Conservation (phyloP, 2,797 vertebrate species). For the Hozukius guyotensis region DNA sequence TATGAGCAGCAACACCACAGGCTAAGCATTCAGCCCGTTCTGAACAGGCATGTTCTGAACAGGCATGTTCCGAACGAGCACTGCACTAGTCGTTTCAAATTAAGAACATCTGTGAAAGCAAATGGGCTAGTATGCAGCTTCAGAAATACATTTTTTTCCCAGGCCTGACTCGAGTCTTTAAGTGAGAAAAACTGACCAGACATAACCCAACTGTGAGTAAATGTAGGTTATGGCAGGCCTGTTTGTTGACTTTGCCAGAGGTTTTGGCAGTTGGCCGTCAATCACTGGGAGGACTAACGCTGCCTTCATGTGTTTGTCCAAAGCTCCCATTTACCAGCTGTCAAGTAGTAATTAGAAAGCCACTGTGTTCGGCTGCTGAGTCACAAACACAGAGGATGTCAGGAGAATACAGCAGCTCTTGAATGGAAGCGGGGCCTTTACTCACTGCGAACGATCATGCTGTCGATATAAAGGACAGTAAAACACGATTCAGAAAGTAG, state of each 20-base stretch:
- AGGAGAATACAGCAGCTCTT: not conserved
- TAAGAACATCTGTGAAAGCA: not conserved
- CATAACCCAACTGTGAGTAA: not conserved
- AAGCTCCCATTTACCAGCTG: constrained; percentile 33
- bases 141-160: not conserved
- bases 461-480: not conserved
- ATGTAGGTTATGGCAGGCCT: not conserved
- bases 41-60: not conserved
- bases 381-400: constrained; percentile 8
- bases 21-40: not conserved
- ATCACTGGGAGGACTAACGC: not conserved
- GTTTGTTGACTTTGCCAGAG: constrained; percentile 20
- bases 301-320: constrained; percentile 17
- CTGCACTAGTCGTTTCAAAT: not conserved
- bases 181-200: constrained; percentile 11
- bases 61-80: not conserved
- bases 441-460: not conserved
- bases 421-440: not conserved
- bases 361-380: constrained; percentile 8
- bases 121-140: not conserved
- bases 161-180: not conserved
- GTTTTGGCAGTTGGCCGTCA: constrained; percentile 13
- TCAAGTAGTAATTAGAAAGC: constrained; percentile 28
- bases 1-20: too few species aligned
- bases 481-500: not conserved